Base-by-base conservation (phyloP, 2,888 invertebrate genomes). In the Fragum sueziense region DNA sequence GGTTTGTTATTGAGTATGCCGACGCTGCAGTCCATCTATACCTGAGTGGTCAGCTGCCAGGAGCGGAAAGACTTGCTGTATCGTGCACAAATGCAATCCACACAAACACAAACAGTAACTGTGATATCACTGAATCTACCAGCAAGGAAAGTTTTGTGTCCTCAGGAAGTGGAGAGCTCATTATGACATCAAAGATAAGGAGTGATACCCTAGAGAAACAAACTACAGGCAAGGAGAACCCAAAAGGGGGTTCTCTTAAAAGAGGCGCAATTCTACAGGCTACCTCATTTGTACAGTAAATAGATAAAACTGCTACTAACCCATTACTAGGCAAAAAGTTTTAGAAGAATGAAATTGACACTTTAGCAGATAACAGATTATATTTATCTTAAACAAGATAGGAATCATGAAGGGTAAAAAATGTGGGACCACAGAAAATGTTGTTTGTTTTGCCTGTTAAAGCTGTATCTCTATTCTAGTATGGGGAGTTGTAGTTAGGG, bases 1-100 rank as follows among this genome's bases (percentile, higher is more conserved):
- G 97, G 61, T 96, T 97, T 0, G 94, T 97, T n/a, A 96, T 97
- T 0, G 95, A 97, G 1, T 94, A 97, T 79, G 95, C 96, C 0
- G 96, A 93, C 78, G 93, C 91, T 34, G 83, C 89, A 61, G 73
- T 87, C 52, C 62, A 62, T 34, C 70, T 84, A 29, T 76, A 77
- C 72, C 79, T 69, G 65, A 62, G 76, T 25, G 80, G 84, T 6
- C 71, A 84, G n/a, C 41, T 71, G 17, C 57, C 71, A 33, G 17
- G 20, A 2, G 27, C 34, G 37, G 41, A 65, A 41, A 57, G 25
- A 57, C 14, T 57, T 22, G n/a, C 57, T 57, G 14, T 22, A 47
- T 20, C 20, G 37, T 2, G 11, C 11, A 65, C n/a, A 9, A 20
- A 33, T 11, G 34, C n/a, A 62, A 33, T 3, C 33, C n/a, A 62